Conservation (phyloP, 1,140 invertebrate genomes). For the Lepidotrigona ventralis region DNA sequence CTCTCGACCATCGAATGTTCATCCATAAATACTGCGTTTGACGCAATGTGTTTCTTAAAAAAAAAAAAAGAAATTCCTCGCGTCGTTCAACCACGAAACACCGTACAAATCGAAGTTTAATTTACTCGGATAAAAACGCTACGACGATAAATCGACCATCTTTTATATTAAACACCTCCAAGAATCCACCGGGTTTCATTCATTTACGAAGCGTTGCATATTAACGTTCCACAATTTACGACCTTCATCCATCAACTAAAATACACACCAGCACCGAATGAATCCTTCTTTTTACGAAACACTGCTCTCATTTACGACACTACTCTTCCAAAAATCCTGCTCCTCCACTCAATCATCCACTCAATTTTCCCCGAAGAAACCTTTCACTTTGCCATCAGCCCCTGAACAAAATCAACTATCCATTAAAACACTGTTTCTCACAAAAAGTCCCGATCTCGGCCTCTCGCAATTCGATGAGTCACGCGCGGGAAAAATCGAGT, state of each 20-base stretch:
- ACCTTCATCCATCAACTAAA: not conserved
- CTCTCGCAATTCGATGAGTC: not conserved
- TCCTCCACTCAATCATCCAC: not conserved
- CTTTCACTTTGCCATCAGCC: not conserved
- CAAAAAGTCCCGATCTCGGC: not conserved
- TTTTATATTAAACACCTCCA: too few relatives aligned
- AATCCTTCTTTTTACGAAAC: not conserved
- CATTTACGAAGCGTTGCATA: too few relatives aligned
- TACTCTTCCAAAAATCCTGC: too few relatives aligned
- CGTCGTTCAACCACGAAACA: too few relatives aligned
- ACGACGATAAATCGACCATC: too few relatives aligned
- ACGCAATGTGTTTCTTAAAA: too few relatives aligned
- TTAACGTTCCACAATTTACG: not conserved
- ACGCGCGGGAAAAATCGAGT: slow-evolving; percentile 21
- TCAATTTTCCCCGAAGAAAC: not conserved
- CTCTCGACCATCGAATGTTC: not conserved
- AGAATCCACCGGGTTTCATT: too few relatives aligned
- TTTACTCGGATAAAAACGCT: too few relatives aligned
- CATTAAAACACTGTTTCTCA: not conserved
- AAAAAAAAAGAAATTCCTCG: too few relatives aligned
- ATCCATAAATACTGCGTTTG: not conserved
- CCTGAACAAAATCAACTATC: not conserved
- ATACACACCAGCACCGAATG: not conserved
- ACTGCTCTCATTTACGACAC: too few relatives aligned
- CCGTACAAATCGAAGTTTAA: too few relatives aligned